Percentiles rank a stretch among this genome's conserved stretches.
Evolutionary conservation across 1,140 invertebrate species (phyloP).

Genomic region (Heliconius eleuchia): DNA sequence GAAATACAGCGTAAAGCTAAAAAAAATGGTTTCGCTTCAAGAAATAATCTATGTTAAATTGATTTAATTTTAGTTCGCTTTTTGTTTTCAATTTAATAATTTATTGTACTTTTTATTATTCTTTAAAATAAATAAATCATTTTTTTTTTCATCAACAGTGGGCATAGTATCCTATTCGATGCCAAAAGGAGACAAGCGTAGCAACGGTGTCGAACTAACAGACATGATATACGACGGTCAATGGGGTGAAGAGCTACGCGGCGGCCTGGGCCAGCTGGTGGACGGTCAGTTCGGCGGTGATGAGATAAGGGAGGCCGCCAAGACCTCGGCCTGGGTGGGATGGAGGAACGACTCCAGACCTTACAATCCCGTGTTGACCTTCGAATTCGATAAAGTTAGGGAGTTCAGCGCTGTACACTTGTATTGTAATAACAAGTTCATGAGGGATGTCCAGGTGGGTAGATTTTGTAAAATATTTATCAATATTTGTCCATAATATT

Average conservation of each 20-base stretch:
- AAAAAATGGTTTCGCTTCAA: too few relatives aligned
- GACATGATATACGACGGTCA: conserved; percentile 96
- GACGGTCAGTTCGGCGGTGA: conserved; percentile 85
- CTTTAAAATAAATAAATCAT: too few relatives aligned
- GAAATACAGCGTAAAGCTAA: too few relatives aligned
- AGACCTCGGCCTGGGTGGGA: conserved; percentile 91
- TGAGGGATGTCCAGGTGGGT: conserved; percentile 88
- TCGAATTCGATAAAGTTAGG: conserved; percentile 93
- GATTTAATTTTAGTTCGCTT: too few relatives aligned
- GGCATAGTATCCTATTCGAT: conserved; percentile 91
- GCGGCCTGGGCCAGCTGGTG: conserved; percentile 95
- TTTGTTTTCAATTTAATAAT: too few relatives aligned
- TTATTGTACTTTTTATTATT: too few relatives aligned
- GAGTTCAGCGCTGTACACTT: conserved; percentile 94
- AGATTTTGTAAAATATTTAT: neutral
- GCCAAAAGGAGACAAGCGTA: conserved; percentile 91
- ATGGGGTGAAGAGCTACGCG: conserved; percentile 86
- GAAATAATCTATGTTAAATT: too few relatives aligned
- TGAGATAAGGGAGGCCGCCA: conserved; percentile 85
- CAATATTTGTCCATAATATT: too few relatives aligned
- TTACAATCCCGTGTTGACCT: conserved; percentile 88
- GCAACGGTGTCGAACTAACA: conserved; percentile 91
- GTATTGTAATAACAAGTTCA: conserved; percentile 91
- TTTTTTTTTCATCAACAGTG: conserved; percentile 81
- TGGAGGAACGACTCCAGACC: conserved; percentile 91